A percentile compares a stretch with the other conserved stretches of the same genome.
These are phyloP conservation scores for Dinothrombium tinctorium DNA, from an alignment of 1,140 invertebrate genomes.

Conservation along the genomic window DNA sequence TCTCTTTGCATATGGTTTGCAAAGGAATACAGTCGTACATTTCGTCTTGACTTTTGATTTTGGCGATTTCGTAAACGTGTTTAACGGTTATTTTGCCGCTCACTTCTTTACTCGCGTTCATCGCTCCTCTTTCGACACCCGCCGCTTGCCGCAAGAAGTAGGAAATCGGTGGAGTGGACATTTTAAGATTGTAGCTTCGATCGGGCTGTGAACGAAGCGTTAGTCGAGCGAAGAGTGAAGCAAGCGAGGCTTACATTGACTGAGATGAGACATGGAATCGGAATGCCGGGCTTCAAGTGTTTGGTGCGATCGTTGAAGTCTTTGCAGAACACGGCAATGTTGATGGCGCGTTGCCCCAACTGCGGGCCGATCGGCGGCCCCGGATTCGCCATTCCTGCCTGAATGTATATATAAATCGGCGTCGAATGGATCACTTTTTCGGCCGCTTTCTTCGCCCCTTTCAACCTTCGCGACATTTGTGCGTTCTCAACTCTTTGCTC, in stretches of 20 bases:
- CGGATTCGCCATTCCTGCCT: slow-evolving; percentile 16
- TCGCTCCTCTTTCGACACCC: slow-evolving; percentile 56
- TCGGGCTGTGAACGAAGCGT: slow-evolving; percentile 34
- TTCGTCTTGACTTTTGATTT: slow-evolving; percentile 71
- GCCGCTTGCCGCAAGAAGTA: slow-evolving; percentile 87
- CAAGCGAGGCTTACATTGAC: slow-evolving; percentile 32
- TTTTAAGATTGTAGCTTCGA: slow-evolving; percentile 52
- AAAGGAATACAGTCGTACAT: slow-evolving; percentile 36
- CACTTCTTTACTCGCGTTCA: slow-evolving; percentile 46
- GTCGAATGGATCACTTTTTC: slow-evolving; percentile 16
- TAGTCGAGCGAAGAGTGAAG: neutral
- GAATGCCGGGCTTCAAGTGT: slow-evolving; percentile 74
- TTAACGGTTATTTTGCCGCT: slow-evolving; percentile 77
- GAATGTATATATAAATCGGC: slow-evolving; percentile 13
- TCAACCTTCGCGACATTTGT: too few species aligned
- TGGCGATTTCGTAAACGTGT: slow-evolving; percentile 95
- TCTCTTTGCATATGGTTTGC: slow-evolving; percentile 48
- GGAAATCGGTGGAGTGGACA: slow-evolving; percentile 55
- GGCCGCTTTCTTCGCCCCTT: slow-evolving; percentile 12
- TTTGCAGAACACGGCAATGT: slow-evolving; percentile 88
- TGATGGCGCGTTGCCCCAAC: slow-evolving; percentile 43
- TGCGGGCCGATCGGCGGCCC: slow-evolving; percentile 17
- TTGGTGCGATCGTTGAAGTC: slow-evolving; percentile 90
- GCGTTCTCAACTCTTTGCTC: too few species aligned
- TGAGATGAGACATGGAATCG: slow-evolving; percentile 50